A percentile compares a stretch with the other conserved stretches of the same genome.
Conservation (phyloP, 1,140 invertebrate species). For the Lepidotrigona ventralis region DNA sequence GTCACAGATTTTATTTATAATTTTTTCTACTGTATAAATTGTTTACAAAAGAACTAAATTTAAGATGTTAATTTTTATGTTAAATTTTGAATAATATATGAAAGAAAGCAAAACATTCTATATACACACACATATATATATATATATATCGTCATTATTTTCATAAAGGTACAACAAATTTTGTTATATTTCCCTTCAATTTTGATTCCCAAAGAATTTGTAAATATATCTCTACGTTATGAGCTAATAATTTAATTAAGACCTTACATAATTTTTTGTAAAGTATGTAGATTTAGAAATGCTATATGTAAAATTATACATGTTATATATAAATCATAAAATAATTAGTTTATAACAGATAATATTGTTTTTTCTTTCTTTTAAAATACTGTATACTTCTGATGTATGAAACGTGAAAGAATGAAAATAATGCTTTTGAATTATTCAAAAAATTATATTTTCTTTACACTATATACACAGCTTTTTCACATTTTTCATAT, state of each 20-base stretch:
- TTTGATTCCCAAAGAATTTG: slow-evolving; percentile 58
- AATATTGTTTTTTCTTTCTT: neutral
- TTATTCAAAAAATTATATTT: slow-evolving; percentile 28
- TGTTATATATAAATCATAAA: slow-evolving; percentile 27
- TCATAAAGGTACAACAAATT: slow-evolving; percentile 25
- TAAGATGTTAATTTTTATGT: neutral
- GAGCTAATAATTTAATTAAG: slow-evolving; percentile 56
- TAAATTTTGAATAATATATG: slow-evolving; percentile 18
- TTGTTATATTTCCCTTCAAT: slow-evolving; percentile 32
- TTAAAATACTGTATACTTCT: slow-evolving; percentile 4
- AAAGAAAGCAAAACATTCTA: slow-evolving; percentile 24
- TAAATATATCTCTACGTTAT: slow-evolving; percentile 54
- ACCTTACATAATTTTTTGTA: slow-evolving; percentile 49
- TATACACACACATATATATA: neutral
- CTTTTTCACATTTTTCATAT: slow-evolving; percentile 11
- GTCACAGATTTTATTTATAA: slow-evolving; percentile 20
- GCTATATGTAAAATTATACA: slow-evolving; percentile 41
- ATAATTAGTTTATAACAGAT: slow-evolving; percentile 15
- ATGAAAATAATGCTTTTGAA: slow-evolving; percentile 38
- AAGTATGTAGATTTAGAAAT: slow-evolving; percentile 45
- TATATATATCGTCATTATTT: slow-evolving; percentile 18
- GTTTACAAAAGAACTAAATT: slow-evolving; percentile 4
- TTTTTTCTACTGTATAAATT: slow-evolving; percentile 21
- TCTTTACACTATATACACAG: slow-evolving; percentile 2
- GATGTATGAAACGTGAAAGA: slow-evolving; percentile 11